Base-by-base conservation (phyloP, 2,888 invertebrate species). In the Caenorhabditis sp. region DNA sequence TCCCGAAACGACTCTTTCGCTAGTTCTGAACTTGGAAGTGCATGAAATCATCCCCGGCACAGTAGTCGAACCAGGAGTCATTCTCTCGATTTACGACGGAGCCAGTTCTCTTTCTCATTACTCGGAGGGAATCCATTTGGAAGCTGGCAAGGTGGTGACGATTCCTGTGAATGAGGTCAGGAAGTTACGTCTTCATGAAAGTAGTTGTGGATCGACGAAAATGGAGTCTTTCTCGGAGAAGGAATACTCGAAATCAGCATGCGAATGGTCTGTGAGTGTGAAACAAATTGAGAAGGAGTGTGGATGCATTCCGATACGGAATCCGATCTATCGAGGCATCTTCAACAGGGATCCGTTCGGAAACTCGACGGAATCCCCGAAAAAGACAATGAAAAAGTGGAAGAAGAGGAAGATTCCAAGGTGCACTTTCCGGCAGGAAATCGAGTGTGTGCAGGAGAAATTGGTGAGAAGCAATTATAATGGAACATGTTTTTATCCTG, bases 131-230 rank as follows among this genome's bases (percentile, higher is more conserved):
- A 88, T 89, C 40, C 89, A 89, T 76, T 51, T 89, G 47, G 89
- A 89, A 68, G 86, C 89, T 1, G 89, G 89, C 11, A 89, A 89
- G 72, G 84, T 86, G 1, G 89, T 89, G 20, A 87, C 88, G 11
- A 89, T 89, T 64, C 89, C 89, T 1, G 88, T 89, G 22, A 89
- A 89, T 26, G 89, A 89, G 62, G 85, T 89, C 32, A 44, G 89
- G 71, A 85, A 87, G 82, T 76, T 89, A 0, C 61, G 69, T 2
- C 83, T 88, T 6, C 87, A 89, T 65, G 72, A 82, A 32, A 82
- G 79, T 24, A 81, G 83, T 26, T 89, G 89, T 56, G 89, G 89
- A 0, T 65, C 78, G 2, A 62, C 76, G n/a, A 61, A 79, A 22
- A 78, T 85, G 51, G 86, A 85, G 2, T 71, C 86, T 9, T 89